These are phyloP conservation scores for Stomatorhinus walkeri DNA, from an alignment of 2,797 vertebrate genomes.

Conservation along the genomic window DNA sequence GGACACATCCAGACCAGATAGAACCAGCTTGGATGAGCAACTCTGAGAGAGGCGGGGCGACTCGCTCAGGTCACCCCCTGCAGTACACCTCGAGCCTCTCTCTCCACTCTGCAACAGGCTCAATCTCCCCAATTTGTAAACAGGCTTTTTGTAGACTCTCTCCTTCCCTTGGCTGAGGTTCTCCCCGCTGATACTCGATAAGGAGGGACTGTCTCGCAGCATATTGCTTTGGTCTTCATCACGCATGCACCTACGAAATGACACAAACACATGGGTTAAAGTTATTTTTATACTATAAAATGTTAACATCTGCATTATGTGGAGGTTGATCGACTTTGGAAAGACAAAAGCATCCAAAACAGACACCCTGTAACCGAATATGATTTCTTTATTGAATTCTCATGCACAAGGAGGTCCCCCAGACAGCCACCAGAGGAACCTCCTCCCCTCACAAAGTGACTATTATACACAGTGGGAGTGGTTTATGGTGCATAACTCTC, in stretches of 20 bases:
- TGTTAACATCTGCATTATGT: not conserved
- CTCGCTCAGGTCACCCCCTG: not conserved
- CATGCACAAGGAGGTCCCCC: not conserved
- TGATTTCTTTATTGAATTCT: not conserved
- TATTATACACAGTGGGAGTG: not conserved
- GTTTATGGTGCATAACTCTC: not conserved
- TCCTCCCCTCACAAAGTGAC: not conserved
- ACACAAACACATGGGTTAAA: not conserved
- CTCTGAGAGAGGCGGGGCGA: not conserved
- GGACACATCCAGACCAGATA: not conserved
- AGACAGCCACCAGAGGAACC: not conserved
- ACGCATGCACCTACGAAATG: conserved; percentile 27
- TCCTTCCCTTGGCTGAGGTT: conserved; percentile 25
- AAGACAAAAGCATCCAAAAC: not conserved
- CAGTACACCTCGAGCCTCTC: not conserved
- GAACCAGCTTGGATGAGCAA: too few relatives aligned
- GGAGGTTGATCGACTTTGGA: not conserved
- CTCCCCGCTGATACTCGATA: conserved; percentile 23
- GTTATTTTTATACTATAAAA: not conserved
- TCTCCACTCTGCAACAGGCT: not conserved
- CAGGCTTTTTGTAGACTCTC: conserved; percentile 39
- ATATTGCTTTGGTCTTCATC: conserved; percentile 16
- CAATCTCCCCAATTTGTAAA: conserved; percentile 33
- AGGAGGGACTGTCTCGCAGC: not conserved
- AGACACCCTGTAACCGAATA: not conserved